Base-by-base conservation (phyloP, 2,113 vertebrate genomes). In the Notothenia coriiceps region DNA sequence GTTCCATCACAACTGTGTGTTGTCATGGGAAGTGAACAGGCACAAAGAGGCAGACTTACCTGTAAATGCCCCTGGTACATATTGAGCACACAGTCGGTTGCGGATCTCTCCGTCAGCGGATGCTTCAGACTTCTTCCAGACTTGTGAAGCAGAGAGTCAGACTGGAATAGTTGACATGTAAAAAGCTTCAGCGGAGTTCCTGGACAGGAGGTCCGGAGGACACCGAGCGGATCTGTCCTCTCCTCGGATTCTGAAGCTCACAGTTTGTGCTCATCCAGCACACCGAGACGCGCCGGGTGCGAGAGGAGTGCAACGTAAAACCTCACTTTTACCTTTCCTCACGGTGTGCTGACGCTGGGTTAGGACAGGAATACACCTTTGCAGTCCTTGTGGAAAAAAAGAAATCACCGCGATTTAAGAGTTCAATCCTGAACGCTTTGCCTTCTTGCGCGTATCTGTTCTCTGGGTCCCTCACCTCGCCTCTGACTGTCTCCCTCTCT, bases 1-100 rank as follows among this genome's bases (percentile, higher is more conserved):
- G 57, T 51, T 68, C 66, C 55, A 10, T 52, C 25, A 33, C 69
- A 83, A 33, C 70, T 40, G 25, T 57, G 70, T 0, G 22, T 54
- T 20, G 9, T 0, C 20, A 64, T 77, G 72, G 20, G 50, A 17
- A 52, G 14, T 40, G 54, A 77, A 70, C 40, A 50, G 59, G 4
- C 25, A 52, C 29, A 40, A 15, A 46, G 33, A 70, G 29, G 40
- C 68, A 15, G 56, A 20, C 12, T 9, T 94, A 95, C 95, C 95
- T 95, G 95, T 91, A 94, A 93, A 91, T 96, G 95, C 77, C 95
- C 95, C 95, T 95, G 95, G 95, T 95, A 96, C 95, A 96, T 96
- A 94, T 93, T 96, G 94, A 95, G 93, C 78, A 51, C 80, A 85
- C 86, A 88, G 83, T 89, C 60, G 70, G 82, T 73, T 56, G 66